Evolutionary conservation across 92 coral and sea anemone species (phyloP).

Genomic region (Montipora capitata): DNA sequence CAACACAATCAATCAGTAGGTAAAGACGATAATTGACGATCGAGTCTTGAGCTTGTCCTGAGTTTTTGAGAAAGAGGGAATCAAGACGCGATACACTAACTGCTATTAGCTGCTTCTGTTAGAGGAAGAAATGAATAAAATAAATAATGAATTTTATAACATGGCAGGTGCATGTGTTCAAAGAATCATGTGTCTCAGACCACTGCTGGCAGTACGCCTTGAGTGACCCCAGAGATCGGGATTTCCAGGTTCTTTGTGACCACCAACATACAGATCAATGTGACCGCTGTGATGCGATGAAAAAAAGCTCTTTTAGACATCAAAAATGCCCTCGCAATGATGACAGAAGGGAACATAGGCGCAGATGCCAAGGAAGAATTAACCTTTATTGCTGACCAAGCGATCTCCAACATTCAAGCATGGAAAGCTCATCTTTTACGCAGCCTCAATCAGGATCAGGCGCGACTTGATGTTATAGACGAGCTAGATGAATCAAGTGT

Average conservation of each 20-base stretch:
- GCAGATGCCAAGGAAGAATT: no score
- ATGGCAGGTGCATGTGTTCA: slow-evolving; percentile 28
- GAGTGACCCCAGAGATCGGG: slow-evolving; percentile 52
- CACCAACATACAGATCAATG: slow-evolving; percentile 38
- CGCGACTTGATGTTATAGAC: slow-evolving; percentile 45
- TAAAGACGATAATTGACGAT: background rate
- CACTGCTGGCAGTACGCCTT: slow-evolving; percentile 42
- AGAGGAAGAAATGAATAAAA: background rate
- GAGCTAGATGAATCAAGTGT: slow-evolving; percentile 29
- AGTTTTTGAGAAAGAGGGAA: background rate
- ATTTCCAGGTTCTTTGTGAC: slow-evolving; percentile 21
- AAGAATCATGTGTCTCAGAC: slow-evolving; percentile 34
- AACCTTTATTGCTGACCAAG: slow-evolving; percentile 40
- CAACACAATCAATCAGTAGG: background rate
- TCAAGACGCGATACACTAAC: background rate
- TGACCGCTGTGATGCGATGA: slow-evolving; percentile 32
- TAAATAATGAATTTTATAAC: background rate
- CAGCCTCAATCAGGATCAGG: slow-evolving; percentile 63
- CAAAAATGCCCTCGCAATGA: slow-evolving; percentile 15
- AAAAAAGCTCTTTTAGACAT: slow-evolving; percentile 34
- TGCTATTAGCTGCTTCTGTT: background rate
- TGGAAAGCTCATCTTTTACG: slow-evolving; percentile 75
- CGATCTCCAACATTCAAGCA: slow-evolving; percentile 49
- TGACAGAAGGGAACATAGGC: no score
- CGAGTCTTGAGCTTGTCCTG: slow-evolving; percentile 6